Base-by-base conservation (phyloP, 2,888 invertebrate genomes). In the Glaucopsyche alexis region DNA sequence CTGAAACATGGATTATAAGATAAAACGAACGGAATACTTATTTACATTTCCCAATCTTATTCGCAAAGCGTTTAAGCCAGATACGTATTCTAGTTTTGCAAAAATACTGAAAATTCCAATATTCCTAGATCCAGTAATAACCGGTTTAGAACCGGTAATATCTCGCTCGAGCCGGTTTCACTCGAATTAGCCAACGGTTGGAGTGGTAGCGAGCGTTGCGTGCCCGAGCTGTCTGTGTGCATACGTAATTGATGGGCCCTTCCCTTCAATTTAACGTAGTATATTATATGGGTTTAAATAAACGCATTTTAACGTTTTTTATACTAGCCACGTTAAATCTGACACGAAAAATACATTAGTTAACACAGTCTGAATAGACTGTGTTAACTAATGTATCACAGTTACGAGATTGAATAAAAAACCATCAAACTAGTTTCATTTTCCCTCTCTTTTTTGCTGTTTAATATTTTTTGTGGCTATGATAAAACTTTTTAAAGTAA, bases 231-330 rank as follows among this genome's bases (percentile, higher is more conserved):
- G 81, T 82, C 80, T 83, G 82, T 86, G 84, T 85, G 86, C 84
- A 87, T 87, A 84, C 82, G 83, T 87, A 87, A 86, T 88, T 83
- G 85, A 84, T 84, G 82, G 81, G 82, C 81, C 81, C 82, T 86
- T 85, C 84, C 83, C 82, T 83, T 82, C 85, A 86, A 86, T 87
- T 87, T 87, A 82, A 81, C 81, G 76, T 78, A 69, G 74, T 74
- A 74, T 66, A 29, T 29, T 29, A 74, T 74, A 76, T 72, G 75
- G 71, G 71, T 75, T 75, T 67, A 74, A 64, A 72, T 50, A 73
- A 78, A 80, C 80, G 77, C 81, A 81, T 80, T 81, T 81, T 78
- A 82, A 77, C 77, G 79, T 78, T 77, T 77, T 76, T 80, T 80
- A 76, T 77, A 74, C 77, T 77, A 78, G 78, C 77, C 76, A 80